A percentile compares a stretch with the other conserved stretches of the same genome.
Evolutionary conservation across 2,888 invertebrate species (phyloP).

Genomic region (Frankliniella intonsa): DNA sequence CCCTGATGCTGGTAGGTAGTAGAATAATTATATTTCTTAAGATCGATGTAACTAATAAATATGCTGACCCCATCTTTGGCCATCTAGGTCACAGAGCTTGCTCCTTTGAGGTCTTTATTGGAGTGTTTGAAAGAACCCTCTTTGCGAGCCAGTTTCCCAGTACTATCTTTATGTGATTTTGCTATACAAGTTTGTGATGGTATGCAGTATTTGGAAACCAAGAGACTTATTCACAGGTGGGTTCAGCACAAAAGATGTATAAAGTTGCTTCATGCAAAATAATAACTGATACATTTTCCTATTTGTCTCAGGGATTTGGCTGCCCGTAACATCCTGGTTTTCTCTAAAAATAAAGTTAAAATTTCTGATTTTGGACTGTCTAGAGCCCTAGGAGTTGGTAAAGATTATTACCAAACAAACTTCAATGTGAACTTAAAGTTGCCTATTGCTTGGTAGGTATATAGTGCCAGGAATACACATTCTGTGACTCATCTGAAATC

Average conservation of each 20-base stretch:
- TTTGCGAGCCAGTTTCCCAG: slow-evolving; percentile 83
- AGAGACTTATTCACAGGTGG: slow-evolving; percentile 88
- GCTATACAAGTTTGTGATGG: slow-evolving; percentile 95
- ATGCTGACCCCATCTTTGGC: slow-evolving; percentile 52
- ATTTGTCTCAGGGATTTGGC: slow-evolving; percentile 77
- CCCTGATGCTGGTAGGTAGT: slow-evolving; percentile 53
- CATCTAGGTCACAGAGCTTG: slow-evolving; percentile 87
- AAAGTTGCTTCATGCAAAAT: not conserved
- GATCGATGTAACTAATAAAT: not conserved
- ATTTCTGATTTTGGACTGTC: slow-evolving; percentile 98
- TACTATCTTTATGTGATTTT: slow-evolving; percentile 89
- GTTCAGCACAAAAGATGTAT: slow-evolving; percentile 36
- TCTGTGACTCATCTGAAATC: not conserved
- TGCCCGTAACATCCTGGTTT: slow-evolving; percentile 95
- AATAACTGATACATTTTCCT: slow-evolving; percentile 30
- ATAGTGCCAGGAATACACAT: slow-evolving; percentile 28
- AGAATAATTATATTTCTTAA: not conserved
- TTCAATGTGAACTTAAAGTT: slow-evolving; percentile 95
- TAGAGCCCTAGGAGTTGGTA: slow-evolving; percentile 91
- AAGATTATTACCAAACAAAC: slow-evolving; percentile 98
- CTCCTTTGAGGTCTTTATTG: slow-evolving; percentile 86
- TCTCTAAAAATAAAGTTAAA: slow-evolving; percentile 93
- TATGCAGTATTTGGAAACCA: slow-evolving; percentile 94
- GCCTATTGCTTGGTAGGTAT: slow-evolving; percentile 88
- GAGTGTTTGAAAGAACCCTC: slow-evolving; percentile 95